Evolutionary conservation across 1,140 invertebrate genomes (phyloP), one percentile per base, ranked within the genome.

Genomic region (Polyergus mexicanus): DNA sequence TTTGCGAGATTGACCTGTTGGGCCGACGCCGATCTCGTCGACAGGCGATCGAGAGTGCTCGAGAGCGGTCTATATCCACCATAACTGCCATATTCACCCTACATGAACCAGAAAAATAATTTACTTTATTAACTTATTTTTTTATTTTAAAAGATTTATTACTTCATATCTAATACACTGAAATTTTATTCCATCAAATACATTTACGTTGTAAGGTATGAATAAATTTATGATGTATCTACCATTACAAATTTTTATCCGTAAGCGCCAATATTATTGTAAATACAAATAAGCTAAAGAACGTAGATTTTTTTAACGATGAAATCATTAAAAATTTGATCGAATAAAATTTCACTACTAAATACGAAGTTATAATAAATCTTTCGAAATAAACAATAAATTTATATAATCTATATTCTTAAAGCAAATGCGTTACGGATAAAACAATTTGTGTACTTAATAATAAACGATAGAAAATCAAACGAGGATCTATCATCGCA

Each of bases 41-140:
- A 94, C 75, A 95, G 86, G 63, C 95, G 92, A 77, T 95, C 95
- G 11, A 95, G 83, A 1, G 95, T 96, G 63, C 94, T 93, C 5
- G 95, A 94, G 4, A 96, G 87, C 35, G 96, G 95, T 68, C 96
- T 94, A 86, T 96, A 96, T 3, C 94, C 91, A 25, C 96, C 95
- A 89, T 96, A 96, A 72, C 86, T 89, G 13, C 94, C 94, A 62
- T 95, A 95, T 10, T 95, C 94, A 6, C 93, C 91, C 94, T 95
- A 8, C n/a, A 90, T 77, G 90, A 89, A 5, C 93, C 65, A 32
- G 2, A 0, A 13, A 71, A 19, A 41, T 1, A 56, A 16, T 41
- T 8, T 28, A 44, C 8, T 75, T 41, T 13, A 35, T 35, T 25
- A 11, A 32, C 4, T 41, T 32, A 8, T 51, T 51, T 71, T 71